Evolutionary conservation across 2,888 invertebrate genomes (phyloP), one percentile per base, ranked within the genome.

Genomic region (Clusia tigrina): DNA sequence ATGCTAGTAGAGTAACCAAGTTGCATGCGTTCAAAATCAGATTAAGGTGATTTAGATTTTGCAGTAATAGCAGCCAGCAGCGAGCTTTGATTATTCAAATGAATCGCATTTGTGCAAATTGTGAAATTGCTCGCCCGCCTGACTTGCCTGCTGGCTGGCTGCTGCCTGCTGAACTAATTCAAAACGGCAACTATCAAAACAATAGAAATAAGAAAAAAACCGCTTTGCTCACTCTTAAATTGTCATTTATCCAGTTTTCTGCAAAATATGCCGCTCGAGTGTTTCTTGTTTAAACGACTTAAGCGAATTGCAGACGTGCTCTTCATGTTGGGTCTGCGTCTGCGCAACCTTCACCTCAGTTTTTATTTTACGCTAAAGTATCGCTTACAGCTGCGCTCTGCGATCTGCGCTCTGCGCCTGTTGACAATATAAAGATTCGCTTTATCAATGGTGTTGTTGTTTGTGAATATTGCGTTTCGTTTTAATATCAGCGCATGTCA

Each of bases 11-110:
- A n/a, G n/a, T n/a, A 56, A 24, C 23, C 38, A 32, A 64, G 59
- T 26, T 56, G 60, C 62, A 60, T 68, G 66, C 60, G 58, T 62
- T 57, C 54, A 63, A 69, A 69, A 68, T 68, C 67, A 64, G 68
- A 68, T 69, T 70, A 68, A 71, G 70, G 68, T 68, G 69, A 69
- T 64, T 70, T 66, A 65, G 58, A 65, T 58, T 62, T 51, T 62
- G 54, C 63, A n/a, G n/a, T n/a, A n/a, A n/a, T n/a, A n/a, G n/a
- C n/a, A n/a, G n/a, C n/a, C n/a, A n/a, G n/a, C 26, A 53, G 1
- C 1, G 20, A 5, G n/a, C n/a, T 52, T 38, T 52, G 52, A 20
- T 58, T 54, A 62, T 58, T 62, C 53, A 62, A 62, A 62, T 62
- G 52, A 62, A 53, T 20, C 53, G 58, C n/a, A 62, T 51, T 62